A percentile compares a stretch with the other conserved stretches of the same genome.
Evolutionary conservation across 2,888 invertebrate species (phyloP).

Genomic region (Agonopterix heracliana): DNA sequence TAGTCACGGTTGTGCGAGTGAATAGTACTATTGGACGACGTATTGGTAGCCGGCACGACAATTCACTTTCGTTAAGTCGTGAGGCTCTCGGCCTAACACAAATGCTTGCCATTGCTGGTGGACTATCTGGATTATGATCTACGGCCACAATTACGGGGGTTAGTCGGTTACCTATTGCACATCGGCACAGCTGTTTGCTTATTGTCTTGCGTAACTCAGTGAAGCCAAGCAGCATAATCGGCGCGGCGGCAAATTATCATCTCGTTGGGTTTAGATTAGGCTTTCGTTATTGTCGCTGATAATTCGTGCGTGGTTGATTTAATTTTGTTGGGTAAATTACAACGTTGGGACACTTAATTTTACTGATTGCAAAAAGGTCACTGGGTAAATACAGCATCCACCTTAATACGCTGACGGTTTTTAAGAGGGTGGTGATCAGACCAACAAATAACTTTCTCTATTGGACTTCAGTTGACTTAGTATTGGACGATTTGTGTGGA

Average conservation of each 20-base stretch:
- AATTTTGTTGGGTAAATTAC: conserved; percentile 47
- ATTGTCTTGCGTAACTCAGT: conserved; percentile 68
- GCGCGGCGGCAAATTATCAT: conserved; percentile 43
- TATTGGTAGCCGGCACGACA: conserved; percentile 46
- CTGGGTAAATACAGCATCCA: conserved; percentile 12
- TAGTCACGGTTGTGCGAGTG: conserved; percentile 44
- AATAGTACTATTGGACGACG: conserved; percentile 49
- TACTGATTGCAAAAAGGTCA: conserved; percentile 25
- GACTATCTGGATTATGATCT: conserved; percentile 68
- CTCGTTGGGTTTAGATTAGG: conserved; percentile 35
- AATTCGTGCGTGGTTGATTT: conserved; percentile 68
- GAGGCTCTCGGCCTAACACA: conserved; percentile 58
- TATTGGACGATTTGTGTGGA: too few relatives aligned
- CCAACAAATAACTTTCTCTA: background rate
- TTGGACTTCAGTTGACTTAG: background rate
- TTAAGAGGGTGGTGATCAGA: background rate
- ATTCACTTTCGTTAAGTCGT: conserved; percentile 69
- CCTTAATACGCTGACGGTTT: background rate
- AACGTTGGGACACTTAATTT: conserved; percentile 35
- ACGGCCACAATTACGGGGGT: conserved; percentile 41
- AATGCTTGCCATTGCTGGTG: conserved; percentile 54
- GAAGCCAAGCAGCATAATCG: conserved; percentile 65
- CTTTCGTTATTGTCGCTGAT: conserved; percentile 55
- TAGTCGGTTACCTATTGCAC: conserved; percentile 60
- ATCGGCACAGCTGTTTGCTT: conserved; percentile 58